These are phyloP conservation scores for Graphium colonna DNA, from an alignment of 2,888 invertebrate species.

Conservation along the genomic window DNA sequence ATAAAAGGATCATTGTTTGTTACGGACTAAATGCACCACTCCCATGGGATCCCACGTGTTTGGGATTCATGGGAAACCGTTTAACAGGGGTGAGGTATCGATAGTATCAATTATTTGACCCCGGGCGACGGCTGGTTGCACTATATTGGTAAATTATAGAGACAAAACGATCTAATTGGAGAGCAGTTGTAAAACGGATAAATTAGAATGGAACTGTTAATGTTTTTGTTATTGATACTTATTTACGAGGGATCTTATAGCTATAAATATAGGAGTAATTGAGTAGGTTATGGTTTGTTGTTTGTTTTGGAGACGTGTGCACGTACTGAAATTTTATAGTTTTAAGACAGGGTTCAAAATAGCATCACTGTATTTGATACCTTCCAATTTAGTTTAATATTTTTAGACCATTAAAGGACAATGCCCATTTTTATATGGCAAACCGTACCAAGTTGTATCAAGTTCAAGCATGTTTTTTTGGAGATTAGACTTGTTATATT, in stretches of 20 bases:
- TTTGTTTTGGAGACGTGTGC: too few species aligned
- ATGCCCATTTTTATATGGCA: too few species aligned
- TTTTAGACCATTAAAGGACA: too few species aligned
- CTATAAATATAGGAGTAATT: not conserved
- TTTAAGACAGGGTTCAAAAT: too few species aligned
- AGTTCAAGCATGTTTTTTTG: too few species aligned
- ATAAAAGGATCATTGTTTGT: slow-evolving; percentile 24
- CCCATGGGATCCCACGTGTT: slow-evolving; percentile 44
- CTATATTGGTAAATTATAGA: slow-evolving; percentile 48
- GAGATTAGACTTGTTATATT: too few species aligned
- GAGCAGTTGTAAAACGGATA: not conserved
- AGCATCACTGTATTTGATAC: too few species aligned
- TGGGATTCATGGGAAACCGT: slow-evolving; percentile 63
- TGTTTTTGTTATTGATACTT: slow-evolving; percentile 18
- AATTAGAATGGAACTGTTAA: too few species aligned
- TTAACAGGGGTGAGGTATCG: slow-evolving; percentile 68
- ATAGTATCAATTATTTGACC: slow-evolving; percentile 67
- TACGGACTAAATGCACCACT: slow-evolving; percentile 28
- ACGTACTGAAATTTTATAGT: too few species aligned
- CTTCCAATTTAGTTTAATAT: too few species aligned
- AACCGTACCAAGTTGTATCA: too few species aligned
- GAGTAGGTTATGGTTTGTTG: not conserved
- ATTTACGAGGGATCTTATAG: slow-evolving; percentile 16
- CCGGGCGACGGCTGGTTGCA: slow-evolving; percentile 28
- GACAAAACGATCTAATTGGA: slow-evolving; percentile 14